Conservation (phyloP, 30 jellyfish, hydroid and myxozoan genomes). For the Aurelia coerulea region DNA sequence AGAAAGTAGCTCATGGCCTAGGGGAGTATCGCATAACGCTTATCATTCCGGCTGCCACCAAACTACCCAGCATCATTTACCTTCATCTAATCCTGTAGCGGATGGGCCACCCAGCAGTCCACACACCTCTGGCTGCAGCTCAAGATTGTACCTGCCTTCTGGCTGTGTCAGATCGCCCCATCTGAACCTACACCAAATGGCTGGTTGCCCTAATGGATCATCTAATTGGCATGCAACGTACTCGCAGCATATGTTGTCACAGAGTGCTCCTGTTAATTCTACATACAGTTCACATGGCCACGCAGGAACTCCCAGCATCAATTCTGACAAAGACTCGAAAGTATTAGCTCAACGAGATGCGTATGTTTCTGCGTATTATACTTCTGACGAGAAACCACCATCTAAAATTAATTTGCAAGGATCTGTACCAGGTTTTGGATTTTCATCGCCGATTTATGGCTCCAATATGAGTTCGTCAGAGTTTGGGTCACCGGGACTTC, state of each 20-base stretch:
- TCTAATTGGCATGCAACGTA: constrained; percentile 69
- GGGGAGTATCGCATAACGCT: constrained; percentile 70
- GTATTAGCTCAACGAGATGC: constrained; percentile 56
- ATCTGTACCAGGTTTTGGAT: constrained; percentile 60
- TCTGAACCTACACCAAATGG: constrained; percentile 71
- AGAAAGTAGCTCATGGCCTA: constrained; percentile 62
- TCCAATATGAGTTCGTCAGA: constrained; percentile 53
- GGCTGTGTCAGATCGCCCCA: constrained; percentile 82
- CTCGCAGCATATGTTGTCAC: constrained; percentile 71
- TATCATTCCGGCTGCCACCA: constrained; percentile 79
- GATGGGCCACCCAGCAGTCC: constrained; percentile 64
- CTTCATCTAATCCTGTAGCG: constrained; percentile 44
- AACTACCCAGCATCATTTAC: constrained; percentile 64
- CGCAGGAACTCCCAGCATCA: constrained; percentile 42
- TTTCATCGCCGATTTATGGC: constrained; percentile 63
- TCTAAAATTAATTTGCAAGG: constrained; percentile 58
- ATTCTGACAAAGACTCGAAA: constrained; percentile 60
- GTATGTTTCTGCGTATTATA: constrained; percentile 54
- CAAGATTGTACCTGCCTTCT: constrained; percentile 79
- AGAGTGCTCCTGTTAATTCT: constrained; percentile 41
- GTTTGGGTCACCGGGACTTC: constrained; percentile 49
- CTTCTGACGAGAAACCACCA: constrained; percentile 63
- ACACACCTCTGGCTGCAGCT: constrained; percentile 77
- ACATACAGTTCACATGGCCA: constrained; percentile 63
- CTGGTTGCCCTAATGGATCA: constrained; percentile 71